phyloP scores from a whole-genome alignment of 2,888 invertebrate species.

The Hyposoter didymator region DNA sequence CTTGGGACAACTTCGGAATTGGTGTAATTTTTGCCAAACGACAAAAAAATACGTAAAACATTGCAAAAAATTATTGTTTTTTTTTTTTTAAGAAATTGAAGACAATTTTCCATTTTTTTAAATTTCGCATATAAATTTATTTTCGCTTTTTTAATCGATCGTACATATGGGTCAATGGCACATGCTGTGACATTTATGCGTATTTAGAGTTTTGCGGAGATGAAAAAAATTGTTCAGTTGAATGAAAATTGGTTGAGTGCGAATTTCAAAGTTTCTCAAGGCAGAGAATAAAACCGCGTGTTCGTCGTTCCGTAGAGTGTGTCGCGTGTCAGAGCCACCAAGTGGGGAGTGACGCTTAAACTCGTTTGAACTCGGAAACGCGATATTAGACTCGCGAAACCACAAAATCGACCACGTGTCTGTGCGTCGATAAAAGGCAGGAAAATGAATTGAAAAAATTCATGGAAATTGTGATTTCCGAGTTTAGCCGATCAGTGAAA shows the following conservation, averaged over 20 bases:
- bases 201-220: neutral
- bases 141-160: neutral
- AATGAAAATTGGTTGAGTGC: neutral
- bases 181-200: neutral
- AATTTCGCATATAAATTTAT: neutral
- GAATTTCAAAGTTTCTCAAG: neutral
- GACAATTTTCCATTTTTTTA: neutral
- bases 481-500: neutral
- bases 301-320: constrained; percentile 11
- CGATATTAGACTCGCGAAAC: constrained; percentile 60
- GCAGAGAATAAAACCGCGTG: constrained; percentile 23
- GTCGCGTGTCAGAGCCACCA: constrained; percentile 57
- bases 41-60: neutral
- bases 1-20: neutral
- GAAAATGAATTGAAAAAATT: neutral
- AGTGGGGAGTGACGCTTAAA: constrained; percentile 64
- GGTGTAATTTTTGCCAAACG: neutral
- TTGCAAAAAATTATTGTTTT: neutral
- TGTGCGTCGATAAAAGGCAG: constrained; percentile 1
- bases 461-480: neutral
- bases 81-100: neutral
- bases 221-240: neutral
- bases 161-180: neutral
- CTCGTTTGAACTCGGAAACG: constrained; percentile 68
- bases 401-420: constrained; percentile 38